These are phyloP conservation scores for Muscina levida DNA, from an alignment of 2,888 invertebrate genomes.

Conservation along the genomic window DNA sequence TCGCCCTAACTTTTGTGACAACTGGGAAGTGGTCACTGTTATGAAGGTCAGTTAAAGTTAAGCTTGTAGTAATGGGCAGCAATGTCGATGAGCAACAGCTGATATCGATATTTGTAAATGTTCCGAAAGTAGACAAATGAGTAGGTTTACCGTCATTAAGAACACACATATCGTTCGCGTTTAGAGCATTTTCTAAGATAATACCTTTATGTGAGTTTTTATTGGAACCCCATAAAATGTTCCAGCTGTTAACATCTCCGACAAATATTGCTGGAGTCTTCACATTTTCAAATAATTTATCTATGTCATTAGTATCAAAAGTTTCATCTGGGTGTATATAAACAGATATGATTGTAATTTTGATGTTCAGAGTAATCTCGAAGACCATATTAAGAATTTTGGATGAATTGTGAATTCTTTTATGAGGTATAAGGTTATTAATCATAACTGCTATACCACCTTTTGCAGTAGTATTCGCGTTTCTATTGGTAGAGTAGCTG, in stretches of 20 bases:
- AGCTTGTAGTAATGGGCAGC: background rate
- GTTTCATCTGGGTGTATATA: conserved; percentile 5
- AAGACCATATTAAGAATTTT: conserved; percentile 12
- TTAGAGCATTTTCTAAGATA: conserved; percentile 7
- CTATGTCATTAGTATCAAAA: conserved; percentile 9
- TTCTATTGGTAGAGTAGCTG: no score
- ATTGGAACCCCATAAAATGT: conserved; percentile 20
- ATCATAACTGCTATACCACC: no score
- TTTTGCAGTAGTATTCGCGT: no score
- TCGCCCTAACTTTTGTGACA: background rate
- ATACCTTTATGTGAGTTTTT: background rate
- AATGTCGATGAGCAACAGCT: background rate
- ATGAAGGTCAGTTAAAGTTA: conserved; percentile 3
- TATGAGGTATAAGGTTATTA: no score
- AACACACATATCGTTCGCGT: conserved; percentile 20
- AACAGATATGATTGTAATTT: conserved; percentile 21
- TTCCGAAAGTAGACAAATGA: conserved; percentile 6
- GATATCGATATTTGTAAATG: conserved; percentile 24
- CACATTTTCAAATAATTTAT: conserved; percentile 9
- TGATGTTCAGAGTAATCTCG: conserved; percentile 13
- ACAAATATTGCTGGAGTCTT: conserved; percentile 8
- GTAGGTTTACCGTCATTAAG: conserved; percentile 29
- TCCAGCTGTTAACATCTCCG: conserved; percentile 31
- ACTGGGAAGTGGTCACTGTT: conserved; percentile 14
- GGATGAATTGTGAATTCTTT: conserved; percentile 7